Evolutionary conservation across 2,113 vertebrate genomes (phyloP).

Genomic region (Mystacornis crossleyi): DNA sequence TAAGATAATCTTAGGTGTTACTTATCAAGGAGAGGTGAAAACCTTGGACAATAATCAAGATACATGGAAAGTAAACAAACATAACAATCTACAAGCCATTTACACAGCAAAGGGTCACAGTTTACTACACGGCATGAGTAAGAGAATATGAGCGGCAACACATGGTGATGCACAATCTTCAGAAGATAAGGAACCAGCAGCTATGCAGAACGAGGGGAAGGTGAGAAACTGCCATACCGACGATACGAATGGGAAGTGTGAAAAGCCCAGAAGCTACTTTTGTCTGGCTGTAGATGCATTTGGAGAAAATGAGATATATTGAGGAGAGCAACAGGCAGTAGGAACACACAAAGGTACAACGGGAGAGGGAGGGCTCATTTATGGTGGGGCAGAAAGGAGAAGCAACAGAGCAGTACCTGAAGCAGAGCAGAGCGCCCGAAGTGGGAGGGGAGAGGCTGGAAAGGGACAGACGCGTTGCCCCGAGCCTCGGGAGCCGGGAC

Average conservation of each 20-base stretch:
- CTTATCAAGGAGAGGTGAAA: neutral
- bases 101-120: neutral
- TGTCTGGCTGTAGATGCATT: neutral
- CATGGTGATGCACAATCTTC: neutral
- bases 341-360: neutral
- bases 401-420: neutral
- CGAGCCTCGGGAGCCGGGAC: neutral
- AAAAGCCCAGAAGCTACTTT: neutral
- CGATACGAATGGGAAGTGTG: fast-evolving
- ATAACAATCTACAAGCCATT: neutral
- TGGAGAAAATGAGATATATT: neutral
- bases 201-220: neutral
- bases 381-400: neutral
- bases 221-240: neutral
- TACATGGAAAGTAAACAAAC: neutral
- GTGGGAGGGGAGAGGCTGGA: neutral
- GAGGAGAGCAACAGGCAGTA: neutral
- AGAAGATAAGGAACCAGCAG: neutral
- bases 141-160: neutral
- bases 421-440: neutral
- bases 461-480: neutral
- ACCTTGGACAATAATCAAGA: neutral
- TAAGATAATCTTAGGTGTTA: neutral
- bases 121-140: neutral
- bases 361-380: neutral